Evolutionary conservation across 1,140 invertebrate genomes (phyloP).

Genomic region (Uloborus diversus): DNA sequence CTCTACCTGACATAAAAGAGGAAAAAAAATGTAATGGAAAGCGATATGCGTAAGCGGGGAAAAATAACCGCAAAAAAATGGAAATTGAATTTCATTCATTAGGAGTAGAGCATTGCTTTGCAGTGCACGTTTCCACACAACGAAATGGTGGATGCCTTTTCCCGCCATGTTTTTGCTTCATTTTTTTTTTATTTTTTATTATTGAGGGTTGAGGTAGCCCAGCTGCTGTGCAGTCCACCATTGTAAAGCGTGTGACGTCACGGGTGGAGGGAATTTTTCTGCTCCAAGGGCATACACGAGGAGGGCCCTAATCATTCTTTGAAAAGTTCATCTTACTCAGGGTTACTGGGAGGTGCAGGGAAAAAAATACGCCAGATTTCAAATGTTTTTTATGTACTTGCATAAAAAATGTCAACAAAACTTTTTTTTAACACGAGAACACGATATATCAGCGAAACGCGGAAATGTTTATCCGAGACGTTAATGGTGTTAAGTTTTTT

Average conservation of each 20-base stretch:
- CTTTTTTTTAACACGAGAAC: not conserved
- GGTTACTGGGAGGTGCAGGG: not conserved
- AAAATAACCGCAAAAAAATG: conserved; percentile 47
- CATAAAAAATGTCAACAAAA: conserved; percentile 21
- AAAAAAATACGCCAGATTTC: conserved; percentile 6
- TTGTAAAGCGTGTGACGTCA: conserved; percentile 24
- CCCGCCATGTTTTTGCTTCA: conserved; percentile 13
- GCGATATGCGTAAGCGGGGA: conserved; percentile 18
- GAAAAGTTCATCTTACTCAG: conserved; percentile 36
- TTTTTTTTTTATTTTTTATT: conserved; percentile 29
- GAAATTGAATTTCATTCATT: conserved; percentile 57
- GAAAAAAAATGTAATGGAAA: not conserved
- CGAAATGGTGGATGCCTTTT: conserved; percentile 17
- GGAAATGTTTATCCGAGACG: not conserved
- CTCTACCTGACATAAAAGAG: conserved; percentile 21
- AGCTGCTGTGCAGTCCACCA: conserved; percentile 33
- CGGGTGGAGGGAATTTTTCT: conserved; percentile 42
- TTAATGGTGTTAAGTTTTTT: too few relatives aligned
- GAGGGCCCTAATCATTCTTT: conserved; percentile 6
- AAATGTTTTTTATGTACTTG: conserved; percentile 14
- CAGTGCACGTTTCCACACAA: conserved; percentile 27
- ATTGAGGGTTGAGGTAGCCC: not conserved
- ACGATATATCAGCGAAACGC: not conserved
- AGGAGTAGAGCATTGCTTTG: conserved; percentile 36
- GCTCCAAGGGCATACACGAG: conserved; percentile 40